Base-by-base conservation (phyloP, 1,140 invertebrate species). In the Rhagoletis zephyria region DNA sequence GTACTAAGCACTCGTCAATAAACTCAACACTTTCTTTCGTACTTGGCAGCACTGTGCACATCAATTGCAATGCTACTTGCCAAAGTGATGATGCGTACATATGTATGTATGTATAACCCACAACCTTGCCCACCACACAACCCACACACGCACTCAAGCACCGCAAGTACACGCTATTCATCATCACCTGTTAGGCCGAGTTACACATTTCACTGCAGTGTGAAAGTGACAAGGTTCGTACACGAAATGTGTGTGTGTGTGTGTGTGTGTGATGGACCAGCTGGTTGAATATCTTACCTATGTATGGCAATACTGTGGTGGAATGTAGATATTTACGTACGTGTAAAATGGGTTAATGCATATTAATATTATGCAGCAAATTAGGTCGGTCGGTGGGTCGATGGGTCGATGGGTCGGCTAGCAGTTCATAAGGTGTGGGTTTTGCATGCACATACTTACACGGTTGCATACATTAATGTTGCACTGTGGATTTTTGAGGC, bases 271-370 rank as follows among this genome's bases (percentile, higher is more conserved):
- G 19, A 19, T 0, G 9, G 48, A 16, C n/a, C 19, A 81, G 74
- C 48, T 81, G 74, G 56, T 81, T 81, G 16, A 14, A n/a, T 81
- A 14, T 1, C 4, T 19, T 56, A 16, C 30, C 30, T 1, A 30
- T 30, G 30, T 30, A 30, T 30, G 30, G 30, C 30, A 30, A 30
- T 42, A 56, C 12, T 10, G 48, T 19, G 5, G 19, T 14, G 30
- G 16, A 45, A 4, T 6, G 10, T 10, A 42, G 1, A 48, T 9
- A 48, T 48, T n/a, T 48, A 12, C 30, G 48, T 81, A n/a, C n/a
- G n/a, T n/a, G n/a, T n/a, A n/a, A 81, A 81, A 81, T 81, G 74
- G 74, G 19, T 81, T 81, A 81, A 81, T 59, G 48, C n/a, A 81
- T 56, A 56, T 56, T 56, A 51, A 56, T 81, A 59, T 56, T 81